Percentiles rank a stretch among this genome's conserved stretches.
Evolutionary conservation across 2,113 vertebrate species (phyloP).

Genomic region (Antechinus flavipes): DNA sequence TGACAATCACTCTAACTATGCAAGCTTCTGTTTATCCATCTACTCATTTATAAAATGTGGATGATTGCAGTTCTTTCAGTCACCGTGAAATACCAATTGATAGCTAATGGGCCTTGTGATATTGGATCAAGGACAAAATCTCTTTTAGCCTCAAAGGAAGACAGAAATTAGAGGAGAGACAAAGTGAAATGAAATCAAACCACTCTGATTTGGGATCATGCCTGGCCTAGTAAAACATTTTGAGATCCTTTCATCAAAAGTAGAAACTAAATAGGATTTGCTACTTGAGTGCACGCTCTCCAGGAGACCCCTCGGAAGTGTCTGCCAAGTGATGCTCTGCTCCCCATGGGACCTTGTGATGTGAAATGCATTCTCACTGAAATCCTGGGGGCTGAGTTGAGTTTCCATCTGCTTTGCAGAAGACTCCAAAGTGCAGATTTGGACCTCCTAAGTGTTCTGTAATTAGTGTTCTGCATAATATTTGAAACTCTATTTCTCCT

Average conservation of each 20-base stretch:
- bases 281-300: slow-evolving; percentile 56
- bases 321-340: slow-evolving; percentile 57
- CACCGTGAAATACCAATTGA: slow-evolving; percentile 23
- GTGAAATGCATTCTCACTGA: neutral
- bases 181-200: slow-evolving; percentile 47
- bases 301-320: slow-evolving; percentile 47
- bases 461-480: slow-evolving; percentile 20
- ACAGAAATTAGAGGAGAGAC: slow-evolving; percentile 22
- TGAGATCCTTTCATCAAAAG: slow-evolving; percentile 44
- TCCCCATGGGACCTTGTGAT: slow-evolving; percentile 52
- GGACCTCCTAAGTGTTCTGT: slow-evolving; percentile 38
- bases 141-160: neutral
- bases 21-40: neutral
- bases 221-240: slow-evolving; percentile 29
- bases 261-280: slow-evolving; percentile 57
- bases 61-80: slow-evolving; percentile 32
- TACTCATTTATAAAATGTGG: slow-evolving; percentile 38
- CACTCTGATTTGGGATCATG: slow-evolving; percentile 39
- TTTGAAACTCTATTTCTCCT: slow-evolving; percentile 56
- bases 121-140: slow-evolving; percentile 45
- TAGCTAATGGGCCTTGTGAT: neutral
- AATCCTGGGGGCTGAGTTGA: slow-evolving; percentile 23
- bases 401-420: slow-evolving; percentile 68
- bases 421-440: slow-evolving; percentile 53
- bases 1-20: neutral